Percentiles rank a stretch among this genome's conserved stretches.
Evolutionary conservation across 2,113 vertebrate species (phyloP).

Genomic region (Vulpes ferrilata): DNA sequence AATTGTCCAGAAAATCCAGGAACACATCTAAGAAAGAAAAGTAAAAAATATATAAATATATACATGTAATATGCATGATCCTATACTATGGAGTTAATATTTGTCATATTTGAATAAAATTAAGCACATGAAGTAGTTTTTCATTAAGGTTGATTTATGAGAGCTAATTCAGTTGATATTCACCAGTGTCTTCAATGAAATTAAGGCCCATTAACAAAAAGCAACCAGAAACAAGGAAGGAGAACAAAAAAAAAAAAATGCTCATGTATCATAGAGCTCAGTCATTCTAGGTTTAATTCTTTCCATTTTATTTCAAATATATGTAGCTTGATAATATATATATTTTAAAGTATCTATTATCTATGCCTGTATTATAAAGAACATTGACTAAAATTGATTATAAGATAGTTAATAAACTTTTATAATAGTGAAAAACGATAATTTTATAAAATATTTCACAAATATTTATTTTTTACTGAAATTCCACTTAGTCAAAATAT

Average conservation of each 20-base stretch:
- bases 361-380: not conserved
- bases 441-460: not conserved
- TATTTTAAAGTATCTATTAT: not conserved
- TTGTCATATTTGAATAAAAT: not conserved
- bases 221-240: not conserved
- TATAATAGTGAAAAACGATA: not conserved
- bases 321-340: not conserved
- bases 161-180: not conserved
- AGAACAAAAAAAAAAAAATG: not conserved
- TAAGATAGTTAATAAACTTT: not conserved
- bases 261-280: not conserved
- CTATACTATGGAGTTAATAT: not conserved
- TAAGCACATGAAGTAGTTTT: not conserved
- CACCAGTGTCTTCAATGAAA: not conserved
- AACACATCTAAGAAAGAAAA: constrained; percentile 82
- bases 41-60: not conserved
- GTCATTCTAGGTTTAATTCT: not conserved
- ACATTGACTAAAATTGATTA: not conserved
- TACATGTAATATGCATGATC: not conserved
- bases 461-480: not conserved
- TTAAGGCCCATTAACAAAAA: not conserved
- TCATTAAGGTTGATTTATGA: not conserved
- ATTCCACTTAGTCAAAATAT: not conserved
- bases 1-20: constrained; percentile 84
- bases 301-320: not conserved